Conservation (phyloP, 2,113 vertebrate genomes). For the Silurus glanis region DNA sequence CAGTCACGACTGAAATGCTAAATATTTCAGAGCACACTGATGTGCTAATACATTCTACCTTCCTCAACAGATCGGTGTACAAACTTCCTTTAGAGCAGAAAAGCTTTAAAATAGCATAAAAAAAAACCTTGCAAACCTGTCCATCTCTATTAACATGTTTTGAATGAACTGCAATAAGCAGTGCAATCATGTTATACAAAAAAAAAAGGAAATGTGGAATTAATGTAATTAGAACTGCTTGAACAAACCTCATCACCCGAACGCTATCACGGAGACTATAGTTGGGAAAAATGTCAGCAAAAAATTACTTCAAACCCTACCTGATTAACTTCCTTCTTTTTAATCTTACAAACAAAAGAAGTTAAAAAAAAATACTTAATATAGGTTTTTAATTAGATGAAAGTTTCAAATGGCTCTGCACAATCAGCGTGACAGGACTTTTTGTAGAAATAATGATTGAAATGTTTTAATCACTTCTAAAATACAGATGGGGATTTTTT, state of each 20-base stretch:
- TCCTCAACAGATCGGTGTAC: background rate
- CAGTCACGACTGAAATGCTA: background rate
- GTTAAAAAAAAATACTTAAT: conserved; percentile 57
- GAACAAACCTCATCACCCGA: background rate
- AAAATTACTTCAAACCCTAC: conserved; percentile 48
- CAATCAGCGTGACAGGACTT: conserved; percentile 50
- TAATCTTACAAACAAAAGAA: conserved; percentile 52
- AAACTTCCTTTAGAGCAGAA: background rate
- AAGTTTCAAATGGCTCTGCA: conserved; percentile 43
- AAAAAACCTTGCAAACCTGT: background rate
- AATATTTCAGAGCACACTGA: background rate
- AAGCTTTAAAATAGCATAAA: background rate
- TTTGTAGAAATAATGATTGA: conserved; percentile 56
- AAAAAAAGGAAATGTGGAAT: background rate
- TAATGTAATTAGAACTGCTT: background rate
- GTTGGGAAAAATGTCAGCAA: conserved; percentile 23
- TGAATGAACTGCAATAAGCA: background rate
- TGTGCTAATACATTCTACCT: background rate
- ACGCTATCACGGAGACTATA: background rate
- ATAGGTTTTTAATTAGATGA: conserved; percentile 58
- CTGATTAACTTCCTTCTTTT: conserved; percentile 52
- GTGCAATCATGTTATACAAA: background rate
- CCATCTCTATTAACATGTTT: background rate
- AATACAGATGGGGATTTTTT: conserved; percentile 54
- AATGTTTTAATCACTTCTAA: conserved; percentile 65